Evolutionary conservation across 1,140 invertebrate species (phyloP).

Genomic region (Sarcophaga peregrina): DNA sequence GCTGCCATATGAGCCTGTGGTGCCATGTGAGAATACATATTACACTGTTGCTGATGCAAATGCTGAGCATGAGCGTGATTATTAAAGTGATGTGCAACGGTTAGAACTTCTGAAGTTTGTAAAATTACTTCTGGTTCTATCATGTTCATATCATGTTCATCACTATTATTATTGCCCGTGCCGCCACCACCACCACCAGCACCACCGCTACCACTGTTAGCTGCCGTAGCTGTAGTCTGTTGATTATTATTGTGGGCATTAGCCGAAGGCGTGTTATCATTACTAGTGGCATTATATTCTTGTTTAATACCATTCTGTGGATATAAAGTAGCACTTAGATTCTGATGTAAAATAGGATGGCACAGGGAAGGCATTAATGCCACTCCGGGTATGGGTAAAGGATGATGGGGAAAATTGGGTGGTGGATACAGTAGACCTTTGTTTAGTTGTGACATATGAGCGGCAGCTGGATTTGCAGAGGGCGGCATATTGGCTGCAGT

Average conservation of each 20-base stretch:
- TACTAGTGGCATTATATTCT: constrained; percentile 55
- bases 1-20: constrained; percentile 58
- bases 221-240: constrained; percentile 35
- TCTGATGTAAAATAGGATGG: constrained; percentile 63
- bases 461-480: constrained; percentile 47
- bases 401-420: constrained; percentile 60
- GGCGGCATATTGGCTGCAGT: constrained; percentile 50
- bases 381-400: constrained; percentile 59
- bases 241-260: constrained; percentile 51
- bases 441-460: constrained; percentile 61
- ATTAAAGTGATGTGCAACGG: constrained; percentile 59
- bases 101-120: constrained; percentile 59
- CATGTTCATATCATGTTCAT: constrained; percentile 60
- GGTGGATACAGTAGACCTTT: constrained; percentile 63
- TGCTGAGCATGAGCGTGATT: constrained; percentile 51
- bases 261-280: constrained; percentile 50
- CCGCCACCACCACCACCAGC: background rate
- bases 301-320: constrained; percentile 63
- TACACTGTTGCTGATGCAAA: constrained; percentile 61
- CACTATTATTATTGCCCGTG: constrained; percentile 43
- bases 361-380: constrained; percentile 63
- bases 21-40: constrained; percentile 64
- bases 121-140: constrained; percentile 64
- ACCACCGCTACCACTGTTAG: background rate
- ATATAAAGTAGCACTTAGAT: constrained; percentile 59